Base-by-base conservation (phyloP, 2,113 vertebrate species). In the Amphilophus citrinellus region DNA sequence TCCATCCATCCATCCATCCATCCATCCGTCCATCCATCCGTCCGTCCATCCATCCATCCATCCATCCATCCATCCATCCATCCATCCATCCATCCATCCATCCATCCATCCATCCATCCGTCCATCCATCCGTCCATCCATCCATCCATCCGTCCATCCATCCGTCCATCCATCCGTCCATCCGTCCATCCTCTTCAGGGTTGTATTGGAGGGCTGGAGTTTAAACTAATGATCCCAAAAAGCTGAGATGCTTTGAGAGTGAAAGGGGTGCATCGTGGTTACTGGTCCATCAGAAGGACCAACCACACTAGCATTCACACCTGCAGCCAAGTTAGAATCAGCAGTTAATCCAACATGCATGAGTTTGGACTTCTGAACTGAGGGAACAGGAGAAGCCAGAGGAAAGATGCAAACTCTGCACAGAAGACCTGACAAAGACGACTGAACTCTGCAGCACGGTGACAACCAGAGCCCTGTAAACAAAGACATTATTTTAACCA, bases 391-490 rank as follows among this genome's bases (percentile, higher is more conserved):
- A 62, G 17, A 35, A 20, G 4, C 30, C 1, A 15, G 32, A 63
- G 1, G 3, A 37, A 50, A 50, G 15, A 17, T 14, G 10, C 6
- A 3, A 62, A 14, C 58, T 13, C 57, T 13, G 9, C 61, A 11
- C 61, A 63, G 61, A 63, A 20, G 50, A 20, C 17, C 7, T 3
- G 35, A 37, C 35, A 37, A 37, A 7, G 35, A 20, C 50, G 0
- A 18, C 32, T 17, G 18, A 58, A 10, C 22, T 27, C 24, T 27
- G 24, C 24, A 27, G 24, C 24, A 2, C 61, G 6, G 32, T 37
- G 61, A 17, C 0, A 62, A 1, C 10, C 61, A 37, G 20, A 1
- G 0, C 61, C 10, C 6, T 20, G 7, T 63, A 4, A 63, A 1
- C 30, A 62, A 6, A 37, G 18, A 63, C 35, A 2, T 8, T 35